A percentile compares a stretch with the other conserved stretches of the same genome.
Conservation (phyloP, 2,888 invertebrate species). For the Celastrina argiolus region DNA sequence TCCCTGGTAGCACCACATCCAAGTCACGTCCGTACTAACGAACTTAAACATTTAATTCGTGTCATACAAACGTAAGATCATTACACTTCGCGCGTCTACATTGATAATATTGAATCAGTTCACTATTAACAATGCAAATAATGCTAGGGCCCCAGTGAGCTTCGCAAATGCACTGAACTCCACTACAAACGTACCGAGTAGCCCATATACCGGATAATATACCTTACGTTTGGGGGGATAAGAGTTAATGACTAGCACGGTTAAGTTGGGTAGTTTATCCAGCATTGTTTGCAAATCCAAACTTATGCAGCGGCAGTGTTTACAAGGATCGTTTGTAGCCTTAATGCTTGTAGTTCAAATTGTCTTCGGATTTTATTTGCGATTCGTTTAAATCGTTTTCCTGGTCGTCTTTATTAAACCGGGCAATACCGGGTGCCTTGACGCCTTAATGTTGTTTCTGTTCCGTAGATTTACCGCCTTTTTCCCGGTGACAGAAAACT, state of each 20-base stretch:
- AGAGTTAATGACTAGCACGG: constrained; percentile 27
- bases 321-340: constrained; percentile 64
- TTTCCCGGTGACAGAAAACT: background rate
- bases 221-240: constrained; percentile 30
- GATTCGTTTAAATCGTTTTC: constrained; percentile 29
- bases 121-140: constrained; percentile 70
- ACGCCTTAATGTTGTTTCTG: background rate
- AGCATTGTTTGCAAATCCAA: constrained; percentile 64
- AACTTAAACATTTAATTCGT: constrained; percentile 11
- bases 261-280: constrained; percentile 46
- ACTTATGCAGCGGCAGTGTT: constrained; percentile 64
- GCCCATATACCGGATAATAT: constrained; percentile 18
- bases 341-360: constrained; percentile 62
- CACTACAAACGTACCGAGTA: constrained; percentile 33
- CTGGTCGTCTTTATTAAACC: constrained; percentile 24
- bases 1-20: too few species aligned
- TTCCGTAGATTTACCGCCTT: background rate
- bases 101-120: constrained; percentile 67
- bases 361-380: constrained; percentile 50
- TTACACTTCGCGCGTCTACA: constrained; percentile 41
- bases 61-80: constrained; percentile 16
- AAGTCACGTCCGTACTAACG: background rate
- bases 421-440: constrained; percentile 20
- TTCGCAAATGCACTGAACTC: constrained; percentile 57
- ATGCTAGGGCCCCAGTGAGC: constrained; percentile 53